These are phyloP conservation scores for Varecia variegata DNA, from an alignment of 2,797 vertebrate genomes.

Conservation along the genomic window DNA sequence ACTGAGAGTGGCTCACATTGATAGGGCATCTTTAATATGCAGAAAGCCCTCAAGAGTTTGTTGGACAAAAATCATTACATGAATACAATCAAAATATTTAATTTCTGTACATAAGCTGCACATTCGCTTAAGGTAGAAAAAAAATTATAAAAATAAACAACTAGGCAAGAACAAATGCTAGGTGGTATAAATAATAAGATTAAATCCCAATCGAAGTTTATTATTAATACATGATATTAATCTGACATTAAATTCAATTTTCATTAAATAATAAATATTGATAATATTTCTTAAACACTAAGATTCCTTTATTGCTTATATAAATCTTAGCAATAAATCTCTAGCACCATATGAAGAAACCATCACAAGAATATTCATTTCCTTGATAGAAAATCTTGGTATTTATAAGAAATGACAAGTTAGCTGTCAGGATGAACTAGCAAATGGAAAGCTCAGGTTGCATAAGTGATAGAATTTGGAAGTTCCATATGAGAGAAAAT, in stretches of 20 bases:
- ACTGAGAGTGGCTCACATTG: accelerated
- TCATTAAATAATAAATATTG: constrained; percentile 58
- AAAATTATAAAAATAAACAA: constrained; percentile 54
- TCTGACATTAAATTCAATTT: constrained; percentile 64
- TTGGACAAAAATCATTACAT: neutral
- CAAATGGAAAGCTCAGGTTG: neutral
- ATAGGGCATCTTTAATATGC: neutral
- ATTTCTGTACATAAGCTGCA: neutral
- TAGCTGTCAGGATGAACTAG: neutral
- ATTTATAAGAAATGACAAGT: neutral
- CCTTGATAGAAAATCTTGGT: neutral
- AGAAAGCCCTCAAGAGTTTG: neutral
- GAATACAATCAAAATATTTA: neutral
- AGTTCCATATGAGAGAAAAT: neutral
- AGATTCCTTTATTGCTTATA: constrained; percentile 49
- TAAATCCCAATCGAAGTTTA: constrained; percentile 51
- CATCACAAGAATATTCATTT: constrained; percentile 4
- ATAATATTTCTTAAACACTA: constrained; percentile 58
- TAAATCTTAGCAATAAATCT: constrained; percentile 28
- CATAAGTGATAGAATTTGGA: neutral
- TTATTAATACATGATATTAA: constrained; percentile 32
- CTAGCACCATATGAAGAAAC: neutral
- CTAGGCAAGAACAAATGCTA: neutral
- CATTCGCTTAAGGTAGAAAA: neutral
- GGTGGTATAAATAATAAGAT: constrained; percentile 34